Conservation (phyloP, 2,113 vertebrate species). For the Scomber colias region DNA sequence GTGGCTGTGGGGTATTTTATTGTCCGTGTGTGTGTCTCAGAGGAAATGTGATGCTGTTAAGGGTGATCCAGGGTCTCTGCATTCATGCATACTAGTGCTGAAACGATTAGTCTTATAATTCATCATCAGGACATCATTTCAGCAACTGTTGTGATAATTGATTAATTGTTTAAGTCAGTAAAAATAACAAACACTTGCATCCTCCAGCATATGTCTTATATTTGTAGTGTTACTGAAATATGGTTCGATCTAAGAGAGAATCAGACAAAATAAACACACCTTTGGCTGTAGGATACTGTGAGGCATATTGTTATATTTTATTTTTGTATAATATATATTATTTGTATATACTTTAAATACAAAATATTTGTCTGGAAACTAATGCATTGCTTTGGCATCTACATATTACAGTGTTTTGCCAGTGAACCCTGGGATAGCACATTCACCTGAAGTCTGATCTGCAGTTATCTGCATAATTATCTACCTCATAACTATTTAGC, state of each 20-base stretch:
- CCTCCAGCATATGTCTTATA: neutral
- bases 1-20: constrained; percentile 16
- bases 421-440: neutral
- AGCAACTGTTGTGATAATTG: neutral
- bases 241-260: too few relatives aligned
- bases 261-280: too few relatives aligned
- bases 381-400: neutral
- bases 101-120: constrained; percentile 15
- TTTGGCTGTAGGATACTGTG: too few relatives aligned
- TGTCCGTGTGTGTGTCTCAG: constrained; percentile 6
- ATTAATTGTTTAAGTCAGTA: neutral
- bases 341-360: neutral
- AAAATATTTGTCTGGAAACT: neutral
- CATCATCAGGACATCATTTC: neutral
- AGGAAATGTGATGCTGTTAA: constrained; percentile 3
- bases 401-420: neutral
- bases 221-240: too few relatives aligned
- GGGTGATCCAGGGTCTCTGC: constrained; percentile 1
- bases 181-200: neutral
- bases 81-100: neutral
- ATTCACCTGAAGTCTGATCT: neutral
- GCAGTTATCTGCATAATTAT: constrained; percentile 13
- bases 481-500: constrained; percentile 4
- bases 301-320: too few relatives aligned
- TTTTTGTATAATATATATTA: too few relatives aligned